Conservation (phyloP, 2,888 invertebrate species). For the Blomia tropicalis region DNA sequence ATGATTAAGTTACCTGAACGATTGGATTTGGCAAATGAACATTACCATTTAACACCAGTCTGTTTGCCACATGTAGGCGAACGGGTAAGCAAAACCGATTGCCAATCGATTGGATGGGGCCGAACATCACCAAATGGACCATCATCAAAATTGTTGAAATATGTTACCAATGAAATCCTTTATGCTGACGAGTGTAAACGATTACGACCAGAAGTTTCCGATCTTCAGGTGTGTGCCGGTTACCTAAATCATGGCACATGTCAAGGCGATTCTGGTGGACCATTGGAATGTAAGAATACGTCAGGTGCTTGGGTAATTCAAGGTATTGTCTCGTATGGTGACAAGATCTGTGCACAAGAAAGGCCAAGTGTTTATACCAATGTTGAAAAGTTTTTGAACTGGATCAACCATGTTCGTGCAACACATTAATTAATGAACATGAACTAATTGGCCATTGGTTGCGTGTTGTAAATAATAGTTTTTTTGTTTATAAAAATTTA, state of each 20-base stretch:
- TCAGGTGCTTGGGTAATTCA: background rate
- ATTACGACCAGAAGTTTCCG: background rate
- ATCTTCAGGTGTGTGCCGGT: constrained; percentile 3
- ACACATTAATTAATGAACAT: too few relatives aligned
- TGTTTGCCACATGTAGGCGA: background rate
- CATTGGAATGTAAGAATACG: background rate
- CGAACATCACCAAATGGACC: background rate
- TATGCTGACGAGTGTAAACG: background rate
- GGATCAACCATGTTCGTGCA: constrained; percentile 1
- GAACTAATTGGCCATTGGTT: too few relatives aligned
- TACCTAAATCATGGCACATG: background rate
- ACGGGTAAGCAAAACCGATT: background rate
- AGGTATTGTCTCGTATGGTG: constrained; percentile 1
- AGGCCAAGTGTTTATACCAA: background rate
- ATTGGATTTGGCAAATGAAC: background rate
- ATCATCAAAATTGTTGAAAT: background rate
- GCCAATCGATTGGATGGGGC: background rate
- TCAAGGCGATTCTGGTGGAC: constrained; percentile 6
- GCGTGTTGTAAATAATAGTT: too few relatives aligned
- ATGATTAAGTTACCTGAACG: background rate
- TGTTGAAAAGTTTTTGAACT: background rate
- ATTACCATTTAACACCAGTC: background rate
- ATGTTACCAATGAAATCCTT: background rate
- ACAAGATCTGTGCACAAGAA: background rate
- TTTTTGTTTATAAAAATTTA: too few relatives aligned